phyloP scores from a whole-genome alignment of 2,113 vertebrate species.

The Ictalurus punctatus region DNA sequence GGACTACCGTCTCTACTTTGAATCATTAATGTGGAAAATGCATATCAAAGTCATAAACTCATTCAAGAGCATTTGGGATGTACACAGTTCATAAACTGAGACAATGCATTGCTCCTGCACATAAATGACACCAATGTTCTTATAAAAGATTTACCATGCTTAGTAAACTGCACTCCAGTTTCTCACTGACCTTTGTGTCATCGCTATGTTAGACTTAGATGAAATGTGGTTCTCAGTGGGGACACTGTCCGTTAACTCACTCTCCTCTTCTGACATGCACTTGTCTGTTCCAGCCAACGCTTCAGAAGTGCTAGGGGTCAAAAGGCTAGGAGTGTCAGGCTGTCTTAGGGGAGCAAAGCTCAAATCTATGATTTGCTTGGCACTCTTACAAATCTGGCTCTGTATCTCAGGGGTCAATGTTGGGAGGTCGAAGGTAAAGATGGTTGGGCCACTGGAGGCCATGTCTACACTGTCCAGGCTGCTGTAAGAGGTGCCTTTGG shows the following conservation, averaged over 20 bases:
- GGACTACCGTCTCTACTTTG: neutral
- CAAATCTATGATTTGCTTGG: constrained; percentile 79
- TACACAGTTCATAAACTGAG: neutral
- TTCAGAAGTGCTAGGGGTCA: constrained; percentile 57
- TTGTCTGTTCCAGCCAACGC: constrained; percentile 33
- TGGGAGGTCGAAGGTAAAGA: constrained; percentile 92
- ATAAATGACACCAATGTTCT: neutral
- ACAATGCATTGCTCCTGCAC: neutral
- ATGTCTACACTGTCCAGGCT: constrained; percentile 94
- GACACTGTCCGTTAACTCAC: neutral
- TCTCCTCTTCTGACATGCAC: constrained; percentile 25
- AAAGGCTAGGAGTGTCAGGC: constrained; percentile 58
- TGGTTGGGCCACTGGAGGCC: constrained; percentile 77
- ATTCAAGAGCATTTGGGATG: neutral
- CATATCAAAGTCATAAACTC: neutral
- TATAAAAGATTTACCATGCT: constrained; percentile 3
- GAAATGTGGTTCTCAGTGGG: neutral
- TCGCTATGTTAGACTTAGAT: constrained; percentile 21
- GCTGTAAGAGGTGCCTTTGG: constrained; percentile 95
- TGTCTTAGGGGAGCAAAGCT: constrained; percentile 80
- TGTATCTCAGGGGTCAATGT: constrained; percentile 84
- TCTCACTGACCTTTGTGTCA: constrained; percentile 49
- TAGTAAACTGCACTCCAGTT: neutral
- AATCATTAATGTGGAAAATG: neutral
- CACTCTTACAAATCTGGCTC: constrained; percentile 81